These are phyloP conservation scores for Drosophila suzukii DNA, from an alignment of 1,140 invertebrate genomes.

Conservation along the genomic window DNA sequence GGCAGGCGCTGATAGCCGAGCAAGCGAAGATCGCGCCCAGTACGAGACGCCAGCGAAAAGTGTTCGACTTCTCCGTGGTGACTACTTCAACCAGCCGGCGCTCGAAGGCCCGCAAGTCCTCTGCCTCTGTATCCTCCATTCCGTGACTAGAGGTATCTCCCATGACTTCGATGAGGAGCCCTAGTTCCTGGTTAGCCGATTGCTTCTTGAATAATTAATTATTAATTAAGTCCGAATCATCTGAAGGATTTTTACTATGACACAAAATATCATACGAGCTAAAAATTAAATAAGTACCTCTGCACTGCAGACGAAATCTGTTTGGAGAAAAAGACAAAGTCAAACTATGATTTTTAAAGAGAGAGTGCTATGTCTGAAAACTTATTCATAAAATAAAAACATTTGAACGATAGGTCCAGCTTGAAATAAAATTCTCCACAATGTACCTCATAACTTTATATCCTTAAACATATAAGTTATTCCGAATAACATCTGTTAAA, in stretches of 20 bases:
- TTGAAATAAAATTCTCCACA: no score
- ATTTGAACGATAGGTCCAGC: no score
- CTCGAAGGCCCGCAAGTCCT: constrained; percentile 25
- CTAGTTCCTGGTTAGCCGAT: not conserved
- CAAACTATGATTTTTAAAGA: not conserved
- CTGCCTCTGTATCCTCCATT: not conserved
- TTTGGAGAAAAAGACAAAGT: not conserved
- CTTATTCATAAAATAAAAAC: no score
- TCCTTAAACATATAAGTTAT: no score
- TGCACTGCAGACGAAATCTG: not conserved
- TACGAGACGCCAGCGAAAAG: constrained; percentile 2
- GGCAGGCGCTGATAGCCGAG: constrained; percentile 10
- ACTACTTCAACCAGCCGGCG: constrained; percentile 12
- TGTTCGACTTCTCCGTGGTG: not conserved
- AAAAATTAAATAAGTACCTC: not conserved
- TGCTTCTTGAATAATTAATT: not conserved
- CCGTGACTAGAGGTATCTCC: not conserved
- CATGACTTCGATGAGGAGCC: not conserved
- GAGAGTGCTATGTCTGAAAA: not conserved
- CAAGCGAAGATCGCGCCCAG: constrained; percentile 4
- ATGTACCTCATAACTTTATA: no score
- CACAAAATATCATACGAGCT: not conserved
- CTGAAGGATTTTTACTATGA: not conserved
- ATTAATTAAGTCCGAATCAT: not conserved
- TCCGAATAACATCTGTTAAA: no score